phyloP scores from a whole-genome alignment of 2,797 vertebrate species.

The Huso huso region DNA sequence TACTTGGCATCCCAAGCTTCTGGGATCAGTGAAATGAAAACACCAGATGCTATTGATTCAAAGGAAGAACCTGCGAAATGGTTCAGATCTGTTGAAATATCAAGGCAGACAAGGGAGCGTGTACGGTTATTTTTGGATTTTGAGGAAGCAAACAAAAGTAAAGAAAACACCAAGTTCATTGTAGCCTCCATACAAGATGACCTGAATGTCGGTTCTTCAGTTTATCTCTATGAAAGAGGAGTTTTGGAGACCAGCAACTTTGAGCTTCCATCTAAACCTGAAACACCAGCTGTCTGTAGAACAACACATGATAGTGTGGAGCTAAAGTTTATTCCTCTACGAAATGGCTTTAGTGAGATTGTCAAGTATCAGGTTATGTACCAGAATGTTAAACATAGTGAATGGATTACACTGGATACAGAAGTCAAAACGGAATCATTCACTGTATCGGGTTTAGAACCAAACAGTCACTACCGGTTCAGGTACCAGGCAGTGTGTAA shows the following conservation, averaged over 20 bases:
- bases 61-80: conserved; percentile 12
- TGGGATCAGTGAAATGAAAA: neutral
- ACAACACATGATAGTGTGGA: conserved; percentile 23
- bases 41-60: neutral
- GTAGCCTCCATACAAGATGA: conserved; percentile 26
- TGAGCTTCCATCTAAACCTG: conserved; percentile 31
- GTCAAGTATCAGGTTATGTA: conserved; percentile 23
- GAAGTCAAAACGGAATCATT: neutral
- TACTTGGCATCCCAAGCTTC: conserved; percentile 8
- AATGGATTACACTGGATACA: conserved; percentile 21
- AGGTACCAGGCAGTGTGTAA: conserved; percentile 22
- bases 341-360: conserved; percentile 8
- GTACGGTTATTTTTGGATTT: conserved; percentile 27
- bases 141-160: conserved; percentile 19
- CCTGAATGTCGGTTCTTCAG: conserved; percentile 19
- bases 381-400: conserved; percentile 12
- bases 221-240: conserved; percentile 30
- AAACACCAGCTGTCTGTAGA: conserved; percentile 3
- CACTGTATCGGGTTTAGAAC: conserved; percentile 17
- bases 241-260: conserved; percentile 17
- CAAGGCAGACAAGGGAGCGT: conserved; percentile 5
- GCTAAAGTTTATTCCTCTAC: conserved; percentile 18
- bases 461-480: conserved; percentile 22
- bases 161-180: conserved; percentile 20
- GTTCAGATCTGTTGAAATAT: conserved; percentile 17